A percentile compares a stretch with the other conserved stretches of the same genome.
Evolutionary conservation across 2,888 invertebrate species (phyloP).

Genomic region (Asteroscopus sphinx): DNA sequence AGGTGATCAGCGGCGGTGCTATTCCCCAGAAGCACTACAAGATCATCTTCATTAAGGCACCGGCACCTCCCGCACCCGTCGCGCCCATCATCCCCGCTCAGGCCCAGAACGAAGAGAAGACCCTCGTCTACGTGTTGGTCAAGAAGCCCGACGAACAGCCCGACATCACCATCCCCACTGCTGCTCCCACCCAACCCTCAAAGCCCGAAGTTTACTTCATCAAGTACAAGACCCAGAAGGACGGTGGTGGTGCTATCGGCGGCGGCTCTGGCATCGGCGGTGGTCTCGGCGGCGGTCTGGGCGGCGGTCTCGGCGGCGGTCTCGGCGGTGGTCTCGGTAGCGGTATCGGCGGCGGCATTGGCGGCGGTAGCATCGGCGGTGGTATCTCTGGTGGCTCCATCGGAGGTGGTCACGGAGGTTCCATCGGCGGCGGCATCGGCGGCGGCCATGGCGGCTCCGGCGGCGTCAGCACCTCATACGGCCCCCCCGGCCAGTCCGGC

Average conservation of each 20-base stretch:
- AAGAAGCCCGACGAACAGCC: conserved; percentile 95
- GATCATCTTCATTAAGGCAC: conserved; percentile 96
- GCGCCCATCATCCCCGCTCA: conserved; percentile 93
- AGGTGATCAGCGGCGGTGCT: conserved; percentile 91
- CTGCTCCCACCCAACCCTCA: conserved; percentile 93
- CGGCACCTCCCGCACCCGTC: conserved; percentile 93
- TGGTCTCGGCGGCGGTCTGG: conserved; percentile 66
- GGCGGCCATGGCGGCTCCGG: conserved; percentile 74
- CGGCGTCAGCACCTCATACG: conserved; percentile 90
- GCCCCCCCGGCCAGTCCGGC: conserved; percentile 92
- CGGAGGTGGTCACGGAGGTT: conserved; percentile 68
- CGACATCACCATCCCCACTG: conserved; percentile 94
- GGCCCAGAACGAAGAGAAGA: conserved; percentile 94
- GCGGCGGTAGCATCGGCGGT: conserved; percentile 61
- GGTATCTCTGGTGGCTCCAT: conserved; percentile 63
- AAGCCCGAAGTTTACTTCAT: conserved; percentile 96
- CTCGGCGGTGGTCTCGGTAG: conserved; percentile 64
- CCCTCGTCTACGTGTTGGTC: conserved; percentile 94
- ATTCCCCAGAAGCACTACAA: conserved; percentile 95
- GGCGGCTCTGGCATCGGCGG: conserved; percentile 62
- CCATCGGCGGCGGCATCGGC: conserved; percentile 68
- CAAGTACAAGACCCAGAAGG: conserved; percentile 94
- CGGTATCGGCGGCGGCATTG: conserved; percentile 57
- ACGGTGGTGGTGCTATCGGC: conserved; percentile 67
- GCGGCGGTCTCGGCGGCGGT: conserved; percentile 67